Conservation (phyloP, 2,113 vertebrate species). For the Rhineura floridana region DNA sequence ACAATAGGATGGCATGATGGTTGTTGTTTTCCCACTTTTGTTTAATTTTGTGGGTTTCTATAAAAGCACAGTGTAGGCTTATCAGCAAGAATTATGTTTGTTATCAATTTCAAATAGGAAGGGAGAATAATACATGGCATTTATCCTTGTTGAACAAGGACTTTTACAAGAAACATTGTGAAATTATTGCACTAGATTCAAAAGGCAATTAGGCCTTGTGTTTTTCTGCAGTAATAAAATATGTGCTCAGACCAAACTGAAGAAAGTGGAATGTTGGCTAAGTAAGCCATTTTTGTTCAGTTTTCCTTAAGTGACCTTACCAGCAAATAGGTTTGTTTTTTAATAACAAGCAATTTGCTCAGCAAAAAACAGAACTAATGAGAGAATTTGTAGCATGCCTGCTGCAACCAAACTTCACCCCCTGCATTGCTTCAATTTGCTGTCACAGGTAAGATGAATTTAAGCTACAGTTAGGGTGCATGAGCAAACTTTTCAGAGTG, state of each 20-base stretch:
- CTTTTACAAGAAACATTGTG: constrained; percentile 40
- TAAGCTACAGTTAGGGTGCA: constrained; percentile 26
- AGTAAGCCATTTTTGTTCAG: constrained; percentile 57
- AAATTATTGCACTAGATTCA: constrained; percentile 30
- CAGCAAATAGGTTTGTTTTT: constrained; percentile 50
- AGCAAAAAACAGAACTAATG: constrained; percentile 51
- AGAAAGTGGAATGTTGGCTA: constrained; percentile 57
- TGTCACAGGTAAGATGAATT: background rate
- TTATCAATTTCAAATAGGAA: background rate
- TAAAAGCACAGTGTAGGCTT: constrained; percentile 35
- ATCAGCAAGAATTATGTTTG: constrained; percentile 16
- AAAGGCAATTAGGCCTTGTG: background rate
- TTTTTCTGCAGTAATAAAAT: constrained; percentile 35
- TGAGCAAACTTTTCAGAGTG: constrained; percentile 21
- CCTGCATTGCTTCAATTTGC: constrained; percentile 48
- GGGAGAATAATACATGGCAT: constrained; percentile 23
- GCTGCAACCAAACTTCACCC: constrained; percentile 23
- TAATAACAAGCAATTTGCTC: constrained; percentile 54
- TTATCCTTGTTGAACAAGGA: constrained; percentile 17
- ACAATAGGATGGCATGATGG: background rate
- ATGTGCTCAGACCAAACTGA: constrained; percentile 38
- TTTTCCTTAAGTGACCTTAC: constrained; percentile 64
- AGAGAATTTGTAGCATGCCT: constrained; percentile 46
- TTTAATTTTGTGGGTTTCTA: constrained; percentile 16
- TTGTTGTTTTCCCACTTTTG: background rate